These are phyloP conservation scores for Caenorhabditis virilis DNA, from an alignment of 2,888 invertebrate species.

Conservation along the genomic window DNA sequence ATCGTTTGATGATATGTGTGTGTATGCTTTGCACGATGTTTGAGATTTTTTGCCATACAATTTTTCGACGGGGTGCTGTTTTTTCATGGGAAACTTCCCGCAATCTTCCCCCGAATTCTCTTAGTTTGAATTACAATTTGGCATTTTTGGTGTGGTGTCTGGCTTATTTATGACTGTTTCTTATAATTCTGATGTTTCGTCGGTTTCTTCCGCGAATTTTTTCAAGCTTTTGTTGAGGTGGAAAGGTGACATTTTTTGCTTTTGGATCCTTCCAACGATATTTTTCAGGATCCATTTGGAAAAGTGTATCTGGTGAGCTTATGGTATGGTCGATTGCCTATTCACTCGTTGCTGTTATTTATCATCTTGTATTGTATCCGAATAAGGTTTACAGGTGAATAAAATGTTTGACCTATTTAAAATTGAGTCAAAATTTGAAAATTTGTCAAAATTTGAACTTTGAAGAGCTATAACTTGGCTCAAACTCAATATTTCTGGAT, in stretches of 20 bases:
- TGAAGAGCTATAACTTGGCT: no score
- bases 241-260: slow-evolving; percentile 30
- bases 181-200: slow-evolving; percentile 59
- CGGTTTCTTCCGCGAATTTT: slow-evolving; percentile 49
- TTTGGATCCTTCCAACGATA: not conserved
- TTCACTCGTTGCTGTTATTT: slow-evolving; percentile 40
- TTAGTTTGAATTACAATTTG: no score
- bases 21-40: no score
- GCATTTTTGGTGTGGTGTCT: no score
- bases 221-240: slow-evolving; percentile 56
- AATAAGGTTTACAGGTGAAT: slow-evolving; percentile 16
- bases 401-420: not conserved
- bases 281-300: slow-evolving; percentile 57
- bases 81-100: no score
- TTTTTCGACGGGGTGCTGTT: no score
- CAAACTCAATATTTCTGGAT: no score
- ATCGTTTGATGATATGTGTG: no score
- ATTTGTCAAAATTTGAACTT: no score
- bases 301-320: slow-evolving; percentile 54
- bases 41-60: no score
- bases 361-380: slow-evolving; percentile 35
- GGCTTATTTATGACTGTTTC: slow-evolving; percentile 56
- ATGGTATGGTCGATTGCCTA: slow-evolving; percentile 49
- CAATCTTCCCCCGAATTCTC: no score
- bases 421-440: no score